A percentile compares a stretch with the other conserved stretches of the same genome.
These are phyloP conservation scores for Maccullochella peelii DNA, from an alignment of 2,113 vertebrate genomes.

Conservation along the genomic window DNA sequence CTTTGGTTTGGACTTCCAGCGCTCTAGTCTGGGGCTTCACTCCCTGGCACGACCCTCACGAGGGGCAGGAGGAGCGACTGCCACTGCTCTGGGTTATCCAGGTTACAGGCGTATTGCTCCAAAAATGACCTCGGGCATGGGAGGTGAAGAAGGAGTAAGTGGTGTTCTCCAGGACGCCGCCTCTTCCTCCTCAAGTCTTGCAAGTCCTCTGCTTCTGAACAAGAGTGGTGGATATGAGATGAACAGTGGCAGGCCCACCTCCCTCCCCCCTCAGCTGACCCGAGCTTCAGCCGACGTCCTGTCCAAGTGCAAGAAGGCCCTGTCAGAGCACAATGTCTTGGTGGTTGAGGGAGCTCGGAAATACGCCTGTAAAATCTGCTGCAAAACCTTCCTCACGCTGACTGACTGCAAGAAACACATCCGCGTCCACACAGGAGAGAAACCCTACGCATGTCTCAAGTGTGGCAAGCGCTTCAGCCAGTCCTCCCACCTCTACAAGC, in stretches of 20 bases:
- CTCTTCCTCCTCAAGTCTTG: conserved; percentile 75
- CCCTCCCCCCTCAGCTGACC: conserved; percentile 89
- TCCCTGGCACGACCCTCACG: conserved; percentile 87
- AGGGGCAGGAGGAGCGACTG: conserved; percentile 77
- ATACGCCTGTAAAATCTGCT: conserved; percentile 98
- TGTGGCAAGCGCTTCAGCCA: conserved; percentile 98
- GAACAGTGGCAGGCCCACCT: conserved; percentile 79
- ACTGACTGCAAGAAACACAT: conserved; percentile 99
- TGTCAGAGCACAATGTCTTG: conserved; percentile 97
- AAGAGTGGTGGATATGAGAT: conserved; percentile 81
- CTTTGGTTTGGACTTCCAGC: conserved; percentile 92
- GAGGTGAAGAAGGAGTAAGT: conserved; percentile 86
- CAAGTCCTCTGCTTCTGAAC: conserved; percentile 87
- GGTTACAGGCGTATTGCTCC: conserved; percentile 95
- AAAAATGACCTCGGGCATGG: conserved; percentile 83
- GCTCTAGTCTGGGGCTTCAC: conserved; percentile 90
- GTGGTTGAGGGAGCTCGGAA: conserved; percentile 97
- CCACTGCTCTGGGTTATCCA: conserved; percentile 81
- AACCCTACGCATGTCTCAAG: conserved; percentile 97
- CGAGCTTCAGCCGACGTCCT: conserved; percentile 96
- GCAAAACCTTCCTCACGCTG: conserved; percentile 96
- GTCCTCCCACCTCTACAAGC: conserved; percentile 97
- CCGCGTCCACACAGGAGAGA: conserved; percentile 96
- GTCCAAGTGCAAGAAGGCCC: conserved; percentile 97
- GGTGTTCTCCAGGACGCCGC: conserved; percentile 88